A percentile compares a stretch with the other conserved stretches of the same genome.
Conservation (phyloP, 2,797 vertebrate species). For the Macrochelys suwanniensis region DNA sequence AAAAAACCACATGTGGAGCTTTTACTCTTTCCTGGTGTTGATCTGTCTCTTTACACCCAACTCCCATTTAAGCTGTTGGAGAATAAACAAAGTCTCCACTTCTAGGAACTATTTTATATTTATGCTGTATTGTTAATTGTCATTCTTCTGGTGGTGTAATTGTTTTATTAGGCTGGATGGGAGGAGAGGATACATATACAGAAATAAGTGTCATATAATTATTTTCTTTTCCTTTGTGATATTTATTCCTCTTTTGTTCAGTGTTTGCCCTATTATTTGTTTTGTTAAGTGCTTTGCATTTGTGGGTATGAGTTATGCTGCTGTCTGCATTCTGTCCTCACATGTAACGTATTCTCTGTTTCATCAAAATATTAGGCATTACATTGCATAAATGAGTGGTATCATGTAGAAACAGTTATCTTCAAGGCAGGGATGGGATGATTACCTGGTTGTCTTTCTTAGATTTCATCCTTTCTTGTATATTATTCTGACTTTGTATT, state of each 20-base stretch:
- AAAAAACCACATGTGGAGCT: background rate
- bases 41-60: background rate
- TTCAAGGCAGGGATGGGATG: background rate
- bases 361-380: background rate
- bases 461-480: background rate
- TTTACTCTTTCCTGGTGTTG: background rate
- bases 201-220: background rate
- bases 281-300: background rate
- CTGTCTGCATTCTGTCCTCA: background rate
- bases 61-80: background rate
- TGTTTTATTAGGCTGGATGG: background rate
- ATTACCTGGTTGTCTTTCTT: background rate
- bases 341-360: background rate
- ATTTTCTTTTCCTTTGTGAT: background rate
- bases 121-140: background rate
- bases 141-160: background rate
- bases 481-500: background rate
- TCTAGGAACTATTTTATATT: background rate
- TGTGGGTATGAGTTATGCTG: background rate
- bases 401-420: background rate
- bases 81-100: background rate
- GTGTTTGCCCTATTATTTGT: background rate
- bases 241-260: background rate
- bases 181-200: background rate
- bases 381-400: background rate